Conservation (phyloP, 1,140 invertebrate species). For the Drosophila asahinai region DNA sequence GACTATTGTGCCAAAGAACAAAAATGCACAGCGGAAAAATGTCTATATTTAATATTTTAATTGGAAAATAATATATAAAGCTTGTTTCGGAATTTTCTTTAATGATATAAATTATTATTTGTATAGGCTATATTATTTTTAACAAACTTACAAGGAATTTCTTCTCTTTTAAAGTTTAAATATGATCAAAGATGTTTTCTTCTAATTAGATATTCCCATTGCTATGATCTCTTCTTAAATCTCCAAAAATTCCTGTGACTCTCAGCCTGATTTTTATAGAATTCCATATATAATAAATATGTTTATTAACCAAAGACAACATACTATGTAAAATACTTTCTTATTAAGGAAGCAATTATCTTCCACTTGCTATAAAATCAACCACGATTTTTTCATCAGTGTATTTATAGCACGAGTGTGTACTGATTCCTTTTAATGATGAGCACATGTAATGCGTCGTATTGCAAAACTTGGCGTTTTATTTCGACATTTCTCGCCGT, state of each 20-base stretch:
- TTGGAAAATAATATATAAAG: not conserved
- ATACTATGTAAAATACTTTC: not conserved
- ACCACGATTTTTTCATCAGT: conserved; percentile 22
- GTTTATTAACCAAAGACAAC: too few relatives aligned
- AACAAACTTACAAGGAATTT: not conserved
- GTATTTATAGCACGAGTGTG: conserved; percentile 31
- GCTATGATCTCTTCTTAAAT: not conserved
- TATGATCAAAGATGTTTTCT: too few relatives aligned
- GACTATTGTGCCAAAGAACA: conserved; percentile 74
- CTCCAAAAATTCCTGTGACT: not conserved
- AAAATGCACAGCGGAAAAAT: conserved; percentile 3
- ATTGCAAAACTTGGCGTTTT: conserved; percentile 82
- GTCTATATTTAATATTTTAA: not conserved
- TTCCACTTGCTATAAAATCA: not conserved
- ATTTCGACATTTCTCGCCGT: conserved; percentile 79
- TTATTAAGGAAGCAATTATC: not conserved
- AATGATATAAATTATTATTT: too few relatives aligned
- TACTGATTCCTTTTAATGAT: conserved; percentile 64
- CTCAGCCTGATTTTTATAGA: too few relatives aligned
- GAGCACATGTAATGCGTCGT: conserved; percentile 79
- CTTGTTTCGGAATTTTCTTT: too few relatives aligned
- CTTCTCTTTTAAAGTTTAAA: too few relatives aligned
- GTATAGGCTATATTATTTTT: not conserved
- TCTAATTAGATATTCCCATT: too few relatives aligned
- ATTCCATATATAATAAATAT: too few relatives aligned